Conservation (phyloP, 2,888 invertebrate species). For the Bugula neritina region DNA sequence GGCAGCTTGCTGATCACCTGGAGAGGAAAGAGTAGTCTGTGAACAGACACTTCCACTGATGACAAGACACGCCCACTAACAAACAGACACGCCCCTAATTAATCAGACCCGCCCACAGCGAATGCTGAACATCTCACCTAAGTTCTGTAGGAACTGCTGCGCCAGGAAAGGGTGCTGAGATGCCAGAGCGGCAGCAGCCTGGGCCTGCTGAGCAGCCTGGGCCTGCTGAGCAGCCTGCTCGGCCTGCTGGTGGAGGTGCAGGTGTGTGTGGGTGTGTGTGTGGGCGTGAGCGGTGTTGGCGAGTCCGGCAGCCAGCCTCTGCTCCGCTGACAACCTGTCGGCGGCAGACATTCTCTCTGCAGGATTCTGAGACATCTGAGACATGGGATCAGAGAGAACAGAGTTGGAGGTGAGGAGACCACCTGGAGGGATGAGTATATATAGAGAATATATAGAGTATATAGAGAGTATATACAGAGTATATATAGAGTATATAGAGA, state of each 20-base stretch:
- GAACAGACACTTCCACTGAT: no score
- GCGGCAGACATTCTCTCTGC: background rate
- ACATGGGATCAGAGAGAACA: constrained; percentile 4
- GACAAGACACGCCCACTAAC: no score
- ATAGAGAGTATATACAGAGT: no score
- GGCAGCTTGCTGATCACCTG: background rate
- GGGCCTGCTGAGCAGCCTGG: constrained; percentile 14
- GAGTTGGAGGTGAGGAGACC: background rate
- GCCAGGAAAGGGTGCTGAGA: constrained; percentile 10
- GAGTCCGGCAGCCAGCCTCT: background rate
- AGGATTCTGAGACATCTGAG: background rate
- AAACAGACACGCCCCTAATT: no score
- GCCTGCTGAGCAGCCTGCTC: constrained; percentile 24
- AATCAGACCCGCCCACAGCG: no score
- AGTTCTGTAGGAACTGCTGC: background rate
- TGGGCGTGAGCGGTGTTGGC: constrained; percentile 21
- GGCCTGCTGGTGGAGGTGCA: constrained; percentile 27
- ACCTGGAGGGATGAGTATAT: no score
- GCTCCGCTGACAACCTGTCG: constrained; percentile 7
- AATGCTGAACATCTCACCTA: constrained; percentile 12
- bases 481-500: no score
- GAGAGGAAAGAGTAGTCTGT: background rate
- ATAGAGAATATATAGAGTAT: no score
- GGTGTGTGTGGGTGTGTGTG: constrained; percentile 28
- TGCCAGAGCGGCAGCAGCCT: constrained; percentile 18